Conservation (phyloP, 2,797 vertebrate genomes). For the Peromyscus eremicus region DNA sequence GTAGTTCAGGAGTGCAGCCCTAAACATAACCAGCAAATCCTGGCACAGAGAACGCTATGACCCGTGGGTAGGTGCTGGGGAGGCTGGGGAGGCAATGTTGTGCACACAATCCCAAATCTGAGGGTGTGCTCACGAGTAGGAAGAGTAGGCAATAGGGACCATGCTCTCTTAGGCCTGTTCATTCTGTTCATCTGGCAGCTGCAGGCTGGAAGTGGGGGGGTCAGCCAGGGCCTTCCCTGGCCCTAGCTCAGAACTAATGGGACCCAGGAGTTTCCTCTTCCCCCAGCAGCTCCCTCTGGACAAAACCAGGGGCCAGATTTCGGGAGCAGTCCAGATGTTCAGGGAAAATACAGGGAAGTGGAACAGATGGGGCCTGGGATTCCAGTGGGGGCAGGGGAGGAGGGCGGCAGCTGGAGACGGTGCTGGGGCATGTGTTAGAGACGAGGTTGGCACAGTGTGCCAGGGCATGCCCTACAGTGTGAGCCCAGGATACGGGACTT, state of each 20-base stretch:
- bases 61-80: not conserved
- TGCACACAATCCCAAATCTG: not conserved
- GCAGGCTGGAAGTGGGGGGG: not conserved
- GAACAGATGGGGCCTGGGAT: conserved; percentile 78
- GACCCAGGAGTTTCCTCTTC: conserved; percentile 61
- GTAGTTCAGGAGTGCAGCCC: not conserved
- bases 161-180: not conserved
- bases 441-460: not conserved
- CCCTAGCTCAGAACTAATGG: conserved; percentile 68
- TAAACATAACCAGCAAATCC: conserved; percentile 1
- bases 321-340: conserved; percentile 80
- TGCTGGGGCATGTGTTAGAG: conserved; percentile 50
- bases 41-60: not conserved
- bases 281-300: conserved; percentile 67
- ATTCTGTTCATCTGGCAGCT: conserved; percentile 40
- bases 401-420: conserved; percentile 65
- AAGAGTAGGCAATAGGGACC: not conserved
- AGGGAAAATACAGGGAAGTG: conserved; percentile 63
- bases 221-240: conserved; percentile 55
- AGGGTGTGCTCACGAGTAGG: not conserved
- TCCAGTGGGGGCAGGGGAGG: conserved; percentile 57
- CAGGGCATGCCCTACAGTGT: not conserved
- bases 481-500: not conserved
- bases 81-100: not conserved
- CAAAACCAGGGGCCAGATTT: conserved; percentile 74